Evolutionary conservation across 2,888 invertebrate genomes (phyloP), one percentile per base, ranked within the genome.

Genomic region (Phyto melanocephala): DNA sequence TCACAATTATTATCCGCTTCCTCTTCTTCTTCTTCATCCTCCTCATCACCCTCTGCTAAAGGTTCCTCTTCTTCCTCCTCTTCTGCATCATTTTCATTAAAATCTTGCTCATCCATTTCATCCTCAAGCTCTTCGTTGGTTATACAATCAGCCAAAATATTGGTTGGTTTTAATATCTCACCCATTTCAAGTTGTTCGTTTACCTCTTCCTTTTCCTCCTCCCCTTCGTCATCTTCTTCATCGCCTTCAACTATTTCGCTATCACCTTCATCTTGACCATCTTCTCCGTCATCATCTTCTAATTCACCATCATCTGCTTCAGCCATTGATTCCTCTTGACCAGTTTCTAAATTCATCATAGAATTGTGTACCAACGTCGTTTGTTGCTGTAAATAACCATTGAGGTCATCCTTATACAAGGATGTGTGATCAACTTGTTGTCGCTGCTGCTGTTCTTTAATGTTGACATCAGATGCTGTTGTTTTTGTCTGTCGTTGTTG

Each of bases 381-480:
- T 90, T 98, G 97, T 87, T 97, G 97, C 5, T 97, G 97, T 85
- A 98, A 92, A 91, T 97, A 98, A 2, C 97, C 97, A 87, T 95
- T 96, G 0, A 97, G 97, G 91, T 98, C 97, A 85, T 98, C 97
- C 93, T 97, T 94, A 89, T 97, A 97, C 37, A 74, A 28, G 45
- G 47, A 58, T 63, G 77, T 22, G 54, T 42, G 75, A 22, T 67
- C 62, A 33, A 58, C 84, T 74, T 83, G 86, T 8, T 81, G 83
- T 13, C 71, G 60, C 28, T 79, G 67, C 42, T 54, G 83, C 7
- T 75, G 62, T 37, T 78, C 52, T 67, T 60, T 80, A 40, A 35
- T 74, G 2, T 67, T 60, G 54, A n/a, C 22, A 58, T 68, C 79
- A 84, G 83, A 11, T 78, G 81, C 20, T 60, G 68, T 3, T 68